Evolutionary conservation across 2,113 vertebrate species (phyloP).

Genomic region (Calyptomena viridis): DNA sequence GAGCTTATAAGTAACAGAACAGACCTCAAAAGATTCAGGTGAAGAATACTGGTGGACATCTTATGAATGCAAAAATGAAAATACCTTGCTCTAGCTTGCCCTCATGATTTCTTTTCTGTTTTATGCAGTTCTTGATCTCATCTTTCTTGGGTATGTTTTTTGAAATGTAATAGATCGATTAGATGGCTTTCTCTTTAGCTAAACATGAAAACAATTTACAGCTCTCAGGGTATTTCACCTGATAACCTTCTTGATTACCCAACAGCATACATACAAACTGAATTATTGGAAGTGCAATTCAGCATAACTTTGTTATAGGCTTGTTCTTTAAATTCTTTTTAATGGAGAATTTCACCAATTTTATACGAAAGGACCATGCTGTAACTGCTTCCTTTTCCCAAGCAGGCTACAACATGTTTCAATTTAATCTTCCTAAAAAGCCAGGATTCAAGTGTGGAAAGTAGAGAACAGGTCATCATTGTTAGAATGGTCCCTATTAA

Average conservation of each 20-base stretch:
- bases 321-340: neutral
- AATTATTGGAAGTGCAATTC: neutral
- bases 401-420: neutral
- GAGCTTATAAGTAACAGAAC: neutral
- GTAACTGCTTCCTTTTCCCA: neutral
- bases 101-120: neutral
- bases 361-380: neutral
- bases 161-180: neutral
- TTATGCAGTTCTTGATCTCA: neutral
- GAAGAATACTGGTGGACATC: neutral
- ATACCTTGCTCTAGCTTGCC: neutral
- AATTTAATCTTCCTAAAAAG: neutral
- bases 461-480: neutral
- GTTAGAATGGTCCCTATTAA: neutral
- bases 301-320: neutral
- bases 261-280: neutral
- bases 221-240: neutral
- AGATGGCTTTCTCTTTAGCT: neutral
- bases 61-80: neutral
- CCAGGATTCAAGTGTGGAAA: neutral
- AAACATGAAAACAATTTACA: neutral
- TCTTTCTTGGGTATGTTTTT: neutral
- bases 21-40: neutral
- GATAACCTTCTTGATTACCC: neutral
- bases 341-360: neutral